Conservation (phyloP, 2,797 vertebrate species). For the Eospalax fontanierii region DNA sequence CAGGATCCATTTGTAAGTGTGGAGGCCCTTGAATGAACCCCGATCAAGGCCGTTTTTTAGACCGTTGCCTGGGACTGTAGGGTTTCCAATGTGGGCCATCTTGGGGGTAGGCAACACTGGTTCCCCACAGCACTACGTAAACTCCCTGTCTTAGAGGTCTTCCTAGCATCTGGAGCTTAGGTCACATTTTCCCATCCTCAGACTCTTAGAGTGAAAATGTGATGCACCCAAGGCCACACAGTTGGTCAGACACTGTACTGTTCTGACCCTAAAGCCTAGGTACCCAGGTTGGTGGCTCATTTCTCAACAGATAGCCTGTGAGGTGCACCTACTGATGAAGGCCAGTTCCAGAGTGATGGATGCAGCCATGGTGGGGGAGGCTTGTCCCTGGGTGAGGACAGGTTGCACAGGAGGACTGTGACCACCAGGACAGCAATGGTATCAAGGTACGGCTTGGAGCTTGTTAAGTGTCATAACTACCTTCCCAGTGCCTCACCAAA, state of each 20-base stretch:
- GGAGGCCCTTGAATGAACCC: rapidly evolving
- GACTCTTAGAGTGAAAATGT: not conserved
- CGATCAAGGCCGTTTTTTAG: not conserved
- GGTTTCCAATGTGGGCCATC: not conserved
- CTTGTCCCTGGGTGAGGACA: not conserved
- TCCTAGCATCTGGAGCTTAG: not conserved
- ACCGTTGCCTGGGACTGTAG: not conserved
- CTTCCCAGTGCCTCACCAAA: not conserved
- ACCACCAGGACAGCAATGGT: not conserved
- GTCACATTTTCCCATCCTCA: not conserved
- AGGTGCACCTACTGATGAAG: rapidly evolving
- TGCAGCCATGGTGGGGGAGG: not conserved
- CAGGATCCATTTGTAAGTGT: rapidly evolving
- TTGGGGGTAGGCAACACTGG: not conserved
- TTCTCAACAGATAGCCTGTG: not conserved
- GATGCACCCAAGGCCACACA: not conserved
- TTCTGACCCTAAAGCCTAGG: not conserved
- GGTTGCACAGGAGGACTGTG: not conserved
- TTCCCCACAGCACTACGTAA: not conserved
- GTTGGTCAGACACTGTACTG: not conserved
- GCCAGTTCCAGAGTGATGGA: not conserved
- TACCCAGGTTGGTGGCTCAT: not conserved
- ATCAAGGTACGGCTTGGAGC: not conserved
- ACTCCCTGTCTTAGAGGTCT: not conserved
- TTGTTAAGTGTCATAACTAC: not conserved